Evolutionary conservation across 2,888 invertebrate genomes (phyloP), one percentile per base, ranked within the genome.

Genomic region (Andrena bucephala): DNA sequence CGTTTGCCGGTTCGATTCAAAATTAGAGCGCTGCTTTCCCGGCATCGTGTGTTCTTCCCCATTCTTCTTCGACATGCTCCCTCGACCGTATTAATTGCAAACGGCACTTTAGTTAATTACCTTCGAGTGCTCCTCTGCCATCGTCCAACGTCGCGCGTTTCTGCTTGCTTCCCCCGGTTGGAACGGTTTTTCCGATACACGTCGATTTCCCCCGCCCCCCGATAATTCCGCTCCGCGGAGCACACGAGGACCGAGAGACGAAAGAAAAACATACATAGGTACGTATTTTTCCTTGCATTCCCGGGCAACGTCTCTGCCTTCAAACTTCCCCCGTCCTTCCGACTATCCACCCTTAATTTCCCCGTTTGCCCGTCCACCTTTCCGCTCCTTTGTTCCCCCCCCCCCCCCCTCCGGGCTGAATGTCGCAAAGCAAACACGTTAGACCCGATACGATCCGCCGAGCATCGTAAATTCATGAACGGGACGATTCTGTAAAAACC

Each of bases 71-170:
- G 27, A 3, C 57, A 31, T 60, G 20, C 20, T 50, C 6, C 8
- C 59, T 10, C 48, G 2, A 10, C 24, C 6, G 20, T 48, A 76
- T 66, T 57, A 60, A 20, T 33, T 57, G 54, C 20, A 24, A 72
- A 72, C 57, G 31, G 42, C 54, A 65, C 72, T 73, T 68, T 52
- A 27, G 48, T 52, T 79, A 81, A 81, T 79, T 79, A 69, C 33
- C 36, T 52, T 29, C 52, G 57, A 65, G 20, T 57, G 65, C 57
- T n/a, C 7, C 33, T 8, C 10, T 48, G 10, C 27, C 8, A n/a
- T 4, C 1, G 29, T 42, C 13, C 20, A 0, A 20, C 42, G n/a
- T 27, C 20, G 16, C 65, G 57, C 50, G 27, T 31, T 20, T 54
- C 63, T 54, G 42, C 42, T 27, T 10, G n/a, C 31, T 67, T 60